These are phyloP conservation scores for Mythimna pallens DNA, from an alignment of 2,888 invertebrate species.

Conservation along the genomic window DNA sequence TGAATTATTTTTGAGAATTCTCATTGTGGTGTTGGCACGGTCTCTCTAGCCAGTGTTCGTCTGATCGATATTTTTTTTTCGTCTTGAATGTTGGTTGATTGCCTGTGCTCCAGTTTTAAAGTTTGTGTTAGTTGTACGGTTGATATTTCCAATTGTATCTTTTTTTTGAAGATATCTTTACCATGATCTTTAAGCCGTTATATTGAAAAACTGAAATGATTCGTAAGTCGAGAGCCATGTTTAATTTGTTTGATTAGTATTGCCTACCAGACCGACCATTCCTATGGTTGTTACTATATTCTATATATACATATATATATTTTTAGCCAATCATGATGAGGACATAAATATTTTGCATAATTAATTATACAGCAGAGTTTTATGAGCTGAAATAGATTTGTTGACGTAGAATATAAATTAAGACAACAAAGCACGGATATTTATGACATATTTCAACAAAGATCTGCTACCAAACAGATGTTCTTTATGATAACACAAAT, in stretches of 20 bases:
- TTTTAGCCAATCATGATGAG: background rate
- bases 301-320: too few species aligned
- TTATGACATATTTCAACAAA: constrained; percentile 25
- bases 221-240: background rate
- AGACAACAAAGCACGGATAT: background rate
- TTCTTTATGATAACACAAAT: constrained; percentile 53
- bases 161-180: constrained; percentile 28
- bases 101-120: constrained; percentile 59
- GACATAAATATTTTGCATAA: background rate
- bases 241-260: constrained; percentile 7
- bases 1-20: constrained; percentile 82
- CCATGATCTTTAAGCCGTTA: constrained; percentile 29
- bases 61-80: constrained; percentile 67
- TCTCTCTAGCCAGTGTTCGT: constrained; percentile 67
- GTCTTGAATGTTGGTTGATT: constrained; percentile 66
- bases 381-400: constrained; percentile 6
- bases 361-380: background rate
- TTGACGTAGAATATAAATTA: constrained; percentile 26
- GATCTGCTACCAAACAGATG: constrained; percentile 48
- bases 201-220: constrained; percentile 32
- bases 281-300: background rate
- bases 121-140: constrained; percentile 35
- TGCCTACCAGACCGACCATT: background rate
- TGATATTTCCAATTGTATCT: constrained; percentile 43
- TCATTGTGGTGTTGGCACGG: constrained; percentile 77